Percentiles rank a stretch among this genome's conserved stretches.
phyloP scores from a whole-genome alignment of 1,140 invertebrate genomes.

The Cotesia vestalis region DNA sequence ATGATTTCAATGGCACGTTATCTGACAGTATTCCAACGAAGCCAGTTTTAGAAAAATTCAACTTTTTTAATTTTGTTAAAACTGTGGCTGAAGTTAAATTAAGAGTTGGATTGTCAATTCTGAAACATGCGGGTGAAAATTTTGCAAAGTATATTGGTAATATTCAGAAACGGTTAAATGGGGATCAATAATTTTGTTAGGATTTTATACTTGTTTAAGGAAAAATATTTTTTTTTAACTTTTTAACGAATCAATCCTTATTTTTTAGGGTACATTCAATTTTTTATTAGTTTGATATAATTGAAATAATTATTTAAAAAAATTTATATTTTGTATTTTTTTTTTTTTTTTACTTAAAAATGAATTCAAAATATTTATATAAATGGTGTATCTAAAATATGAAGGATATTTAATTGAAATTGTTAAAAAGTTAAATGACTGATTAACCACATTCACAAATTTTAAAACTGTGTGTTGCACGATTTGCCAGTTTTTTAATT shows the following conservation, averaged over 20 bases:
- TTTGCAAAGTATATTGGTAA: slow-evolving; percentile 65
- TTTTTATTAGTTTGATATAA: not conserved
- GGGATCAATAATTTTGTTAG: slow-evolving; percentile 49
- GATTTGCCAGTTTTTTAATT: slow-evolving; percentile 29
- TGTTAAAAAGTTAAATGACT: too few species aligned
- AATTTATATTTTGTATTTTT: too few species aligned
- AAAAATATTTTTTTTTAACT: slow-evolving; percentile 1
- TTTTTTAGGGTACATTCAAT: too few species aligned
- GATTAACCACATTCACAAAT: too few species aligned
- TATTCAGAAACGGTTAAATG: slow-evolving; percentile 65
- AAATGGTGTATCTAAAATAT: not conserved
- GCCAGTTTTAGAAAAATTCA: slow-evolving; percentile 50
- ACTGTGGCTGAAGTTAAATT: slow-evolving; percentile 66
- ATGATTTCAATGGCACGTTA: slow-evolving; percentile 21
- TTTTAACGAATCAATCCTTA: slow-evolving; percentile 12
- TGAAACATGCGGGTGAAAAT: slow-evolving; percentile 65
- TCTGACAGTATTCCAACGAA: slow-evolving; percentile 38
- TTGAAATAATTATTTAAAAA: too few species aligned
- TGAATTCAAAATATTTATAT: too few species aligned
- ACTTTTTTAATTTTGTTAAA: slow-evolving; percentile 62
- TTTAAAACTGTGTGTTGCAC: slow-evolving; percentile 4
- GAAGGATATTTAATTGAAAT: slow-evolving; percentile 7
- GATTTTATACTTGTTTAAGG: not conserved
- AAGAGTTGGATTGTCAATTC: slow-evolving; percentile 62
- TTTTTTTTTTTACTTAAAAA: too few species aligned